Conservation (phyloP, 2,113 vertebrate genomes). For the Pagrus major region DNA sequence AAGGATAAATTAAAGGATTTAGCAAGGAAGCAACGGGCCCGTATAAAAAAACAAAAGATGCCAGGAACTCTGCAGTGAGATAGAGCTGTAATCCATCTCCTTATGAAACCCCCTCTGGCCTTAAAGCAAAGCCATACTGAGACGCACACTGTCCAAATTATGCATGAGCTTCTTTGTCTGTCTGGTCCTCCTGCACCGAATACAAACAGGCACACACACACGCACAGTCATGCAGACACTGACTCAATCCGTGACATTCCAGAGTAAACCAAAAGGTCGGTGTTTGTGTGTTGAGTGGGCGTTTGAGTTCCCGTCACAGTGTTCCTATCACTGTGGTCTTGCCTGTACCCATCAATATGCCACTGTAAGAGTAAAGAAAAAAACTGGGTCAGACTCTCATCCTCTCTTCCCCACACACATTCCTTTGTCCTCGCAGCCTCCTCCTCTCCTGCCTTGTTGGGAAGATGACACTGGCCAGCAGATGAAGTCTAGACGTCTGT, state of each 20-base stretch:
- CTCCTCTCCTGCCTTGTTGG: slow-evolving; percentile 13
- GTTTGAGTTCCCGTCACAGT: slow-evolving; percentile 47
- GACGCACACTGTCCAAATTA: slow-evolving; percentile 50
- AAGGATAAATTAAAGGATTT: slow-evolving; percentile 43
- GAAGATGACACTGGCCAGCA: slow-evolving; percentile 45
- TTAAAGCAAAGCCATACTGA: slow-evolving; percentile 49
- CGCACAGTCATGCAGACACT: background rate
- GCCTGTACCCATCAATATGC: slow-evolving; percentile 36
- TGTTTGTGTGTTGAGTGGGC: slow-evolving; percentile 38
- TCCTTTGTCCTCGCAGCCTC: slow-evolving; percentile 32
- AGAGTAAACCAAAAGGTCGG: slow-evolving; percentile 41
- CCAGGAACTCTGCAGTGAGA: slow-evolving; percentile 23
- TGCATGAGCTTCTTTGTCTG: slow-evolving; percentile 69
- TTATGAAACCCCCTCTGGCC: slow-evolving; percentile 39
- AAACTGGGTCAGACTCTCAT: slow-evolving; percentile 25
- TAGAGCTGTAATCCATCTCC: slow-evolving; percentile 23
- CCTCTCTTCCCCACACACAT: slow-evolving; percentile 5
- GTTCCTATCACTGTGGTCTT: slow-evolving; percentile 32
- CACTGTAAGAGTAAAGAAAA: slow-evolving; percentile 12
- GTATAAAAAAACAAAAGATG: slow-evolving; percentile 19
- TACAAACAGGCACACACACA: slow-evolving; percentile 16
- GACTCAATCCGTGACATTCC: slow-evolving; percentile 32
- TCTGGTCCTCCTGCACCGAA: slow-evolving; percentile 27
- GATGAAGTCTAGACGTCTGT: slow-evolving; percentile 66
- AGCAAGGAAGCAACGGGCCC: slow-evolving; percentile 3